Conservation (phyloP, 2,888 invertebrate genomes). For the Sussaba pulchella region DNA sequence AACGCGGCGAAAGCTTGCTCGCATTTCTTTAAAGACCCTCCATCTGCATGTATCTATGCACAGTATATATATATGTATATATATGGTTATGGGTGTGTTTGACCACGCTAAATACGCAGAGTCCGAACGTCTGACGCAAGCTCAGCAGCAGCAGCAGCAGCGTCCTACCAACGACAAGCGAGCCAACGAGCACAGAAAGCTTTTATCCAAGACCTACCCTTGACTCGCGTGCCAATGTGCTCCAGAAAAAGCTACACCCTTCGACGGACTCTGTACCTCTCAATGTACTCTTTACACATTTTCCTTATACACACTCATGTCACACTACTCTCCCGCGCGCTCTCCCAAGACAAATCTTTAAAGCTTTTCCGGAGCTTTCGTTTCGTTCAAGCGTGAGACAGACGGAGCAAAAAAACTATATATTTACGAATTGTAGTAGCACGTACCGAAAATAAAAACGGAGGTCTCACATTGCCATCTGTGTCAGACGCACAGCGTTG, state of each 20-base stretch:
- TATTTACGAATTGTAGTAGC: conserved; percentile 79
- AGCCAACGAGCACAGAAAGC: conserved; percentile 74
- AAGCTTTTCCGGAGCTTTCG: conserved; percentile 11
- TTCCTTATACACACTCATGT: neutral
- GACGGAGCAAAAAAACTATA: conserved; percentile 68
- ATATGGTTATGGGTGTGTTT: conserved; percentile 50
- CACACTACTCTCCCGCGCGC: conserved; percentile 35
- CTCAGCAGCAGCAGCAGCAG: conserved; percentile 33
- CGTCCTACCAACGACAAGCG: conserved; percentile 10
- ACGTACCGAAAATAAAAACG: conserved; percentile 61
- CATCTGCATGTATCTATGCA: conserved; percentile 33
- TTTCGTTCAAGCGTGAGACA: conserved; percentile 9
- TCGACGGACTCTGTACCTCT: conserved; percentile 8
- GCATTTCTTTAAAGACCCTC: conserved; percentile 80
- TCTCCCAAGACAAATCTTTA: conserved; percentile 4
- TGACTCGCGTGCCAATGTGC: conserved; percentile 73
- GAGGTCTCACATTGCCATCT: conserved; percentile 51
- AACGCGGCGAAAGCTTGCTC: conserved; percentile 70
- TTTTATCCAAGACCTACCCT: conserved; percentile 78
- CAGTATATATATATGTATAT: conserved; percentile 51
- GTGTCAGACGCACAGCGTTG: conserved; percentile 55
- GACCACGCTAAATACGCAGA: conserved; percentile 75
- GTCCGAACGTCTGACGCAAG: conserved; percentile 79
- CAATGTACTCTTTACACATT: conserved; percentile 40
- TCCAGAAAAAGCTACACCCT: conserved; percentile 71